Base-by-base conservation (phyloP, 2,797 vertebrate genomes). In the Melanotaenia parkinsoni region DNA sequence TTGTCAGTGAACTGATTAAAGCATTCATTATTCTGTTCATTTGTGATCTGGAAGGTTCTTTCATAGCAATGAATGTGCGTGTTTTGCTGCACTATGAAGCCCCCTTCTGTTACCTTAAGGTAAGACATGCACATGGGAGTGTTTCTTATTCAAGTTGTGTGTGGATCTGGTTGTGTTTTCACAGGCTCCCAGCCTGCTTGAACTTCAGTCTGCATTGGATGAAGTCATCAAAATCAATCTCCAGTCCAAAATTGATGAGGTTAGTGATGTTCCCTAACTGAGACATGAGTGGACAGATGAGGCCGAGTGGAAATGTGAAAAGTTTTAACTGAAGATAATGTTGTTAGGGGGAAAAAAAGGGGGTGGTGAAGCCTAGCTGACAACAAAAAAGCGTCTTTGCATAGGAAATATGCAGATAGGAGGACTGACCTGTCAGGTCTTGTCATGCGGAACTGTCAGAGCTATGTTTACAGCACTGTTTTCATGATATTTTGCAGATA, bases 161-260 rank as follows among this genome's bases (percentile, higher is more conserved):
- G 47, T 56, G 43, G 67, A n/a, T 67, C 30, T 50, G 62, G 45
- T 77, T 77, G n/a, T 67, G 66, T 30, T 37, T 70, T 33, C 6
- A 67, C 78, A 94, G 94, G 53, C 28, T 30, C 50, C 80, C 35
- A 57, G 9, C 50, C 58, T 90, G 35, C 63, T 13, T 13, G 63
- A 72, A 0, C 51, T 95, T 38, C 76, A 82, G 74, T 81, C 84
- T 50, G 80, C 80, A 10, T n/a, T 93, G 47, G 71, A 92, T 74
- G 62, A 89, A 63, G 64, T 90, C 7, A 67, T 63, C 18, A 56
- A 81, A 54, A 47, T 50, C 47, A 43, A 94, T 68, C 87, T 95
- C 11, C 35, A 37, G 32, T 79, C 80, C 24, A 80, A 81, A 73
- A 63, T 88, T 40, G 73, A 60, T 3, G 70, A 89, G 88, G 94